These are phyloP conservation scores for Aphidoletes aphidimyza DNA, from an alignment of 2,888 invertebrate genomes.

Conservation along the genomic window DNA sequence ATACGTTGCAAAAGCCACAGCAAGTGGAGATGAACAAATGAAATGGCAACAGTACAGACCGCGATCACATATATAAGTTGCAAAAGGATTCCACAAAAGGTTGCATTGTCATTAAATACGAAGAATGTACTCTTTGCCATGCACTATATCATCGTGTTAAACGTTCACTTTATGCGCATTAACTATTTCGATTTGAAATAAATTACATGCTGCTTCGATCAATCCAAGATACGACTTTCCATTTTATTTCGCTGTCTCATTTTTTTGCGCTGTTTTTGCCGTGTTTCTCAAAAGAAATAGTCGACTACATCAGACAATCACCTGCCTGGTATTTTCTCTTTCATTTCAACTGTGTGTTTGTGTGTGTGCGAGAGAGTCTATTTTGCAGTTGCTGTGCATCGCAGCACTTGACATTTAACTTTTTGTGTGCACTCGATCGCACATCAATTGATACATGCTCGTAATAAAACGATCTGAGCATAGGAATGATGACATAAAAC, in stretches of 20 bases:
- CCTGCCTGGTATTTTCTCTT: slow-evolving; percentile 24
- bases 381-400: slow-evolving; percentile 43
- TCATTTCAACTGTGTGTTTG: too few relatives aligned
- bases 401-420: slow-evolving; percentile 45
- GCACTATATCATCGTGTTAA: not conserved
- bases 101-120: slow-evolving; percentile 37
- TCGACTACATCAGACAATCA: not conserved
- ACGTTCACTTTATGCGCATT: slow-evolving; percentile 20
- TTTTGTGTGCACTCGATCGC: slow-evolving; percentile 20
- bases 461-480: slow-evolving; percentile 4
- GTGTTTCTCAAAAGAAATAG: not conserved
- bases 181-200: slow-evolving; percentile 14
- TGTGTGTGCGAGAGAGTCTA: slow-evolving; percentile 12
- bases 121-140: not conserved
- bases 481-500: slow-evolving; percentile 17
- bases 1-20: not conserved
- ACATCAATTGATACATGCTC: slow-evolving; percentile 39
- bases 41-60: not conserved
- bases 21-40: not conserved
- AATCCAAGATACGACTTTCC: slow-evolving; percentile 4
- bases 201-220: slow-evolving; percentile 32
- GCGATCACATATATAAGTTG: not conserved
- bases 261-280: not conserved
- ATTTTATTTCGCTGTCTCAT: too few relatives aligned
- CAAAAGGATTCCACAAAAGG: not conserved